Evolutionary conservation across 2,888 invertebrate genomes (phyloP).

Genomic region (Melitaea athalia): DNA sequence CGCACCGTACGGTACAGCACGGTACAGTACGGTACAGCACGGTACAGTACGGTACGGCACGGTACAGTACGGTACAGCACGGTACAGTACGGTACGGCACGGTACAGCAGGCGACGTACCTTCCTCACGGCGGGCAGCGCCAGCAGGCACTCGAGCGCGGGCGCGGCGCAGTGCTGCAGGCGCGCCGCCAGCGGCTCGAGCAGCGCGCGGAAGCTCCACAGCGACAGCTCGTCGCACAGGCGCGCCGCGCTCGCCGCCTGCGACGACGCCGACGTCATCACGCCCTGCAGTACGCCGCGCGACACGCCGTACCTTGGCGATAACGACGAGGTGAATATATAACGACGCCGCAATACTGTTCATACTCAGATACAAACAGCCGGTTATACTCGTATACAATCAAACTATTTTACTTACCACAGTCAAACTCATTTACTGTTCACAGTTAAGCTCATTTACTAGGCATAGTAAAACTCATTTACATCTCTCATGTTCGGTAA

Average conservation of each 20-base stretch:
- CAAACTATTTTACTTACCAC: no score
- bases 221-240: constrained; percentile 91
- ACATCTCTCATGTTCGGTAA: no score
- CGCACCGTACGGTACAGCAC: constrained; percentile 38
- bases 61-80: constrained; percentile 38
- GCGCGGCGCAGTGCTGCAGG: constrained; percentile 90
- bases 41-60: constrained; percentile 38
- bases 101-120: constrained; percentile 38
- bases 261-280: constrained; percentile 91
- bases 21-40: no score
- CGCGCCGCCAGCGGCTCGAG: constrained; percentile 87
- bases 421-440: no score
- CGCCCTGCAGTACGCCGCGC: constrained; percentile 91
- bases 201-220: constrained; percentile 92
- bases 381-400: no score
- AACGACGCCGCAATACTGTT: no score
- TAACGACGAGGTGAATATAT: not conserved
- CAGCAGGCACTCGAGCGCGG: constrained; percentile 40
- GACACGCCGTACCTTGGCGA: constrained; percentile 82
- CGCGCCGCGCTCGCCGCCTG: constrained; percentile 87
- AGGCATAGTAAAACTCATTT: no score
- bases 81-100: no score
- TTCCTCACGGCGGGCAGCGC: constrained; percentile 83
- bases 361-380: no score
- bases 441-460: no score